phyloP scores from a whole-genome alignment of 2,797 vertebrate genomes.

The Thalassophryne amazonica region DNA sequence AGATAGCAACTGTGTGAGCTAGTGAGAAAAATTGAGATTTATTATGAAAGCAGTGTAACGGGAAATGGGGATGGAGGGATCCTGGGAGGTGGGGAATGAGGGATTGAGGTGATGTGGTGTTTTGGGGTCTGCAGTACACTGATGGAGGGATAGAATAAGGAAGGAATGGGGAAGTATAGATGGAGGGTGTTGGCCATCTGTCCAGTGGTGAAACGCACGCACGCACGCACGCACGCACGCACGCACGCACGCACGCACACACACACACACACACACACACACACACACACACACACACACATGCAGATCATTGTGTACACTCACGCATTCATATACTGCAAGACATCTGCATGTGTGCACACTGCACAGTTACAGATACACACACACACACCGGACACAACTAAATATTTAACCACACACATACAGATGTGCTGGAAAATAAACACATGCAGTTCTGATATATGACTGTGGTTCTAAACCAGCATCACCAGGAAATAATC shows the following conservation, averaged over 20 bases:
- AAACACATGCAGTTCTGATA: neutral
- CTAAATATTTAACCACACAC: neutral
- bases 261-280: neutral
- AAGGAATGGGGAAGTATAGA: constrained; percentile 52
- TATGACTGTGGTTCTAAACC: neutral
- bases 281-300: neutral
- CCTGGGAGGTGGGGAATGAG: constrained; percentile 50
- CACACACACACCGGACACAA: neutral
- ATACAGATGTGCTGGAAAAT: neutral
- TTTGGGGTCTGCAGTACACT: constrained; percentile 38
- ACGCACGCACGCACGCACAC: neutral
- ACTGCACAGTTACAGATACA: constrained; percentile 10
- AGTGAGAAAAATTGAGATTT: constrained; percentile 18
- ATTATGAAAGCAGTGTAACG: constrained; percentile 39
- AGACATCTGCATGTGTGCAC: neutral
- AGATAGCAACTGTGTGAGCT: neutral
- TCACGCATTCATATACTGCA: neutral
- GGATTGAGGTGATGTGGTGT: constrained; percentile 62
- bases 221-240: neutral
- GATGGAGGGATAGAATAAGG: constrained; percentile 53
- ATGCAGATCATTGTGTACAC: neutral
- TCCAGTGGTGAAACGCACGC: constrained; percentile 84
- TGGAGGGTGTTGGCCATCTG: constrained; percentile 79
- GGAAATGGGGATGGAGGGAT: constrained; percentile 38
- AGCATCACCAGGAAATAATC: neutral